phyloP scores from a whole-genome alignment of 2,797 vertebrate species.

The Nyctalus aviator region DNA sequence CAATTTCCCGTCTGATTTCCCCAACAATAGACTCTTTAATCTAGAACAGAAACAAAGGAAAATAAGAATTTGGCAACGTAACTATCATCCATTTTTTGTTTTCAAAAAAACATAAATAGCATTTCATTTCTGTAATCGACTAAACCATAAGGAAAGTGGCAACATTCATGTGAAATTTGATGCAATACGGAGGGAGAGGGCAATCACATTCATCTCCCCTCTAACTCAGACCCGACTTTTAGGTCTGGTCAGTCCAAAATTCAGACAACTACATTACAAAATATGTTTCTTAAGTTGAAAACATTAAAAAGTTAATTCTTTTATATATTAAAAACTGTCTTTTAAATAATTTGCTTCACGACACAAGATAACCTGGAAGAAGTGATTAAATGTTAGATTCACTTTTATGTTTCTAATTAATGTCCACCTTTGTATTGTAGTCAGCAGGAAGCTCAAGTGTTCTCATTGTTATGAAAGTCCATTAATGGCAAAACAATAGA shows the following conservation, averaged over 20 bases:
- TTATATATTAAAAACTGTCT: not conserved
- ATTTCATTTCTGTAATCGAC: conserved; percentile 25
- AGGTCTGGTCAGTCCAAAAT: not conserved
- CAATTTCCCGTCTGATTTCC: conserved; percentile 96
- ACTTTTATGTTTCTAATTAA: not conserved
- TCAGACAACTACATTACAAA: not conserved
- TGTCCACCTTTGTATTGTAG: not conserved
- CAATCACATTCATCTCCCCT: not conserved
- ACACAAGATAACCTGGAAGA: conserved; percentile 1
- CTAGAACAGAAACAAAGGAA: conserved; percentile 84
- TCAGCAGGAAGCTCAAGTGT: not conserved
- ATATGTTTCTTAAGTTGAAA: conserved; percentile 11
- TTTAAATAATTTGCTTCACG: not conserved
- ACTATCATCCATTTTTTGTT: not conserved
- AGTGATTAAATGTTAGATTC: not conserved
- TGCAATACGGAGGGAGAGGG: not conserved
- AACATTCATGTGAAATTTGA: not conserved
- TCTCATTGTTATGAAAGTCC: not conserved
- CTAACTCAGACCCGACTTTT: not conserved
- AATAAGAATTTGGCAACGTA: conserved; percentile 19
- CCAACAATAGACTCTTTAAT: conserved; percentile 95
- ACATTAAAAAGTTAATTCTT: conserved; percentile 1
- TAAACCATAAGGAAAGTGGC: not conserved
- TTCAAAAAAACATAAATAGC: conserved; percentile 8
- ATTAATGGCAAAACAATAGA: not conserved